These are phyloP conservation scores for Fratercula arctica DNA, from an alignment of 2,797 vertebrate species.

Conservation along the genomic window DNA sequence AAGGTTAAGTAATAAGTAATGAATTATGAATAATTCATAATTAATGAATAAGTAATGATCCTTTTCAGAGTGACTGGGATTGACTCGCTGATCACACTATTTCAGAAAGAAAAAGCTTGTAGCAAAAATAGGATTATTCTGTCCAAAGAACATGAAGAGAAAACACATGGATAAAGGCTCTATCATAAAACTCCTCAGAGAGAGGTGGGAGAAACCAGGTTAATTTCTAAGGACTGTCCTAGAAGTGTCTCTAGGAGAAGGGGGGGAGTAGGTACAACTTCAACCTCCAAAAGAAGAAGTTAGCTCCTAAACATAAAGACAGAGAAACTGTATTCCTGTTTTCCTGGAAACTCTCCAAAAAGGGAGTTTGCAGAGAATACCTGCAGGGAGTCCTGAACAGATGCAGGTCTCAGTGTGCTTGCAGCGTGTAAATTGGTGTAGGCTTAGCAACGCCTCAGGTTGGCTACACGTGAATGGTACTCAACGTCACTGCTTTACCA, in stretches of 20 bases:
- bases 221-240: neutral
- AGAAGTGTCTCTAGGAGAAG: neutral
- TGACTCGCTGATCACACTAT: neutral
- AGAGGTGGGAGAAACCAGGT: neutral
- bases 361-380: neutral
- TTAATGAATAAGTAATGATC: conserved; percentile 54
- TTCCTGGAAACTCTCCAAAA: neutral
- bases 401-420: neutral
- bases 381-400: neutral
- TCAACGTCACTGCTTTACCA: neutral
- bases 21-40: conserved; percentile 58
- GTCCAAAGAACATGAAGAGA: neutral
- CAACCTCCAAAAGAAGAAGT: neutral
- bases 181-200: neutral
- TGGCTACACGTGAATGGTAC: neutral
- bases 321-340: neutral
- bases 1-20: conserved; percentile 65
- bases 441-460: neutral
- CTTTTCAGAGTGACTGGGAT: neutral
- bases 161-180: neutral
- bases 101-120: neutral
- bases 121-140: neutral
- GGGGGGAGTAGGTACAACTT: neutral
- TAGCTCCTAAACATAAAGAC: neutral
- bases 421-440: neutral